phyloP scores from a whole-genome alignment of 2,113 vertebrate genomes.

The Motacilla tschutschensis region DNA sequence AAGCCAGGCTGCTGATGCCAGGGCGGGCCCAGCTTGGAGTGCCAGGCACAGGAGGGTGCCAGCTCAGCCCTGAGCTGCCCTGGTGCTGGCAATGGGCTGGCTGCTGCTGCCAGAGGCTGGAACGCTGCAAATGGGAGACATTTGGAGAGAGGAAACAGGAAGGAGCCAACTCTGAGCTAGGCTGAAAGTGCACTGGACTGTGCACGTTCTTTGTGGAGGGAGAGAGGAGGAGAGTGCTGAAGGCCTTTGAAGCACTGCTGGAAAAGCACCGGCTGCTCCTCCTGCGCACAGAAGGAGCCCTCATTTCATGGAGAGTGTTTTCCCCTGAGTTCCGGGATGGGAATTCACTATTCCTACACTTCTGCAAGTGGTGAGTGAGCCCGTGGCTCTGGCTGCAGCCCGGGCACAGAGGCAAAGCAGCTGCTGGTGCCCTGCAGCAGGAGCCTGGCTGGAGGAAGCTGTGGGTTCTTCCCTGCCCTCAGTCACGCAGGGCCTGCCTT shows the following conservation, averaged over 20 bases:
- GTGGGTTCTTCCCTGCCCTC: not conserved
- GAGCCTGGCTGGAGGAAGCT: not conserved
- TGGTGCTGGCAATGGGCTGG: not conserved
- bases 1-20: not conserved
- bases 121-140: constrained; percentile 55
- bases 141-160: not conserved
- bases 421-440: not conserved
- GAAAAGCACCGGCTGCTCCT: not conserved
- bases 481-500: not conserved
- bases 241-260: not conserved
- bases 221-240: not conserved
- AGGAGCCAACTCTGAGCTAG: constrained; percentile 40
- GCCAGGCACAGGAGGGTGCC: constrained; percentile 5
- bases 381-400: not conserved
- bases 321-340: not conserved
- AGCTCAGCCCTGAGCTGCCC: constrained; percentile 25
- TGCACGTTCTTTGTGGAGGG: not conserved
- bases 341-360: not conserved
- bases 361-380: not conserved
- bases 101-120: constrained; percentile 28
- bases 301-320: not conserved
- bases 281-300: not conserved
- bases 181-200: constrained; percentile 10
- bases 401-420: not conserved
- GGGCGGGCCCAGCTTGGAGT: not conserved